Base-by-base conservation (phyloP, 1,140 invertebrate genomes). In the Temnothorax longispinosus region DNA sequence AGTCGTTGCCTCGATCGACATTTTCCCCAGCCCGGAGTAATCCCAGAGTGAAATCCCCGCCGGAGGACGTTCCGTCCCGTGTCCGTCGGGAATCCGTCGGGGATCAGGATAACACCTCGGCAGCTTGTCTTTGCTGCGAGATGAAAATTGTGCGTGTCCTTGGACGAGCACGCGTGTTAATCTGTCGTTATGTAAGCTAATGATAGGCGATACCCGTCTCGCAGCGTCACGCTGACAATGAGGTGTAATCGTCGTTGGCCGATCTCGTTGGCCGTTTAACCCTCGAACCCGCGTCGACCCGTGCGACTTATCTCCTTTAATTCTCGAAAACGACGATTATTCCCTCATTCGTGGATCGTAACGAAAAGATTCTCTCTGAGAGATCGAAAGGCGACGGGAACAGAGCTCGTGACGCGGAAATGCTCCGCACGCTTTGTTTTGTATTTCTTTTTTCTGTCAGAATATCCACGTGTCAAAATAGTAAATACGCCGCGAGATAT, bases 171-270 rank as follows among this genome's bases (percentile, higher is more conserved):
- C 41, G 21, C 75, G 32, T 6, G 41, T 74, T 50, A 75, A 75
- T 84, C 54, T 38, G 32, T 62, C 13, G 80, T 84, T 84, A 84
- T 21, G 4, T 84, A 84, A 84, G 69, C 44, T 27, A 38, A 84
- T 60, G 69, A 84, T 84, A 74, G 54, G 69, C 41, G 8, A 75
- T 50, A 8, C 13, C 4, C 11, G 52, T n/a, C 21, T 58, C 78
- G 64, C 21, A 47, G 38, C 21, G 69, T 84, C 80, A 84, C 6
- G 3, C n/a, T 21, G 38, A 0, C 27, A 27, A 27, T 27, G 8
- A 58, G 3, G 38, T 47, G 10, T 82, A 47, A 82, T 72, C 52
- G 60, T 11, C n/a, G n/a, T 56, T 27, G 27, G 47, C 18, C 38
- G 32, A 65, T 58, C 54, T 50, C 27, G 8, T 50, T 80, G n/a